phyloP scores from a whole-genome alignment of 1,140 invertebrate genomes.

The Araneus ventricosus region DNA sequence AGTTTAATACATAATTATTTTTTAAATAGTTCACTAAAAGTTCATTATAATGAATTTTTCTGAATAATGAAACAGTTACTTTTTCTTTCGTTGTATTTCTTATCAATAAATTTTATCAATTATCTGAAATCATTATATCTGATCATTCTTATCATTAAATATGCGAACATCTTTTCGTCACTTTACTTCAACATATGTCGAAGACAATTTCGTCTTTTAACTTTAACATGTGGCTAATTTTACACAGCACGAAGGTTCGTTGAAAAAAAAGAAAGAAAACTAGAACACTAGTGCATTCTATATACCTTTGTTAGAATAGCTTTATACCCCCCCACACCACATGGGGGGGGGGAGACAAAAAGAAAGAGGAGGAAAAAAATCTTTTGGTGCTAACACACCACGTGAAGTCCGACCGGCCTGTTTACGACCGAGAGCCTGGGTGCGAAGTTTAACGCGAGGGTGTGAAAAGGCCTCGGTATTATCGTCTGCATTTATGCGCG shows the following conservation, averaged over 20 bases:
- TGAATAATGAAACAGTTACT: too few relatives aligned
- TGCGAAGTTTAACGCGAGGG: constrained; percentile 5
- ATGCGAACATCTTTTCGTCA: background rate
- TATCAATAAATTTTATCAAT: too few relatives aligned
- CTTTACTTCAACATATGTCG: background rate
- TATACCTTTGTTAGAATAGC: background rate
- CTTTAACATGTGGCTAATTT: background rate
- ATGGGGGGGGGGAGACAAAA: too few relatives aligned
- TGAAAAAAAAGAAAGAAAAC: background rate
- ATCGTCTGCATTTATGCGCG: constrained; percentile 28
- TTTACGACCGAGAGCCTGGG: background rate
- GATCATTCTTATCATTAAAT: too few relatives aligned
- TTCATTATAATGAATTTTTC: too few relatives aligned
- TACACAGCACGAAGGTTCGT: background rate
- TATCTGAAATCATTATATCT: too few relatives aligned
- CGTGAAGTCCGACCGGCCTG: background rate
- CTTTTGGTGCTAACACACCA: background rate
- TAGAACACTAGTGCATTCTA: background rate
- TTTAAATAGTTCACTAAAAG: too few relatives aligned
- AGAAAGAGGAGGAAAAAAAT: background rate
- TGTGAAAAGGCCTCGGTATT: background rate
- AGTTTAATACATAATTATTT: too few relatives aligned
- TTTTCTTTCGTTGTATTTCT: too few relatives aligned
- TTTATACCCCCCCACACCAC: background rate
- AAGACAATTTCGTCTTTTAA: background rate